Percentiles rank a stretch among this genome's conserved stretches.
Conservation (phyloP, 2,113 vertebrate genomes). For the Trogon melanurus region DNA sequence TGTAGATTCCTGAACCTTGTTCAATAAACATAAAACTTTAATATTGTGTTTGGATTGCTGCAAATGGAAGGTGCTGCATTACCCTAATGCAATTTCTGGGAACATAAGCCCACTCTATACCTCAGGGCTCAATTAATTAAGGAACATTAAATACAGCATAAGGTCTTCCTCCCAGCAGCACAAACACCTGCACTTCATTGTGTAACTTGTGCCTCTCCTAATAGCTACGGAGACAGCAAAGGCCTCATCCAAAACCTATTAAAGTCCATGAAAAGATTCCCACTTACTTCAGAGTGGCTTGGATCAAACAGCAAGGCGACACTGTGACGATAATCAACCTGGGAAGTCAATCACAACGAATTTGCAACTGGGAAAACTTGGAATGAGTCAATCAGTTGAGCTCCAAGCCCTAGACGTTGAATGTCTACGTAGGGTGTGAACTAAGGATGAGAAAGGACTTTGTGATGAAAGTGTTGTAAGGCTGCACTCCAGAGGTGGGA, state of each 20-base stretch:
- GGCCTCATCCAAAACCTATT: conserved; percentile 45
- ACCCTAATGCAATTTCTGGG: conserved; percentile 55
- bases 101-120: conserved; percentile 22
- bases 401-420: not conserved
- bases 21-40: conserved; percentile 61
- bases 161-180: conserved; percentile 41
- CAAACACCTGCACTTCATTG: conserved; percentile 49
- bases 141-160: conserved; percentile 47
- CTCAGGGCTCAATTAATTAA: conserved; percentile 62
- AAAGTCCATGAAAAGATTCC: conserved; percentile 38
- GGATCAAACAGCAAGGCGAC: not conserved
- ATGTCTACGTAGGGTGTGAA: not conserved
- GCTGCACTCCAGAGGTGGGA: not conserved
- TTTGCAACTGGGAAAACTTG: not conserved
- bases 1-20: not conserved
- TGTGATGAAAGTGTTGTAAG: not conserved
- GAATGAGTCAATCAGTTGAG: not conserved
- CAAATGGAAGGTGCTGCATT: conserved; percentile 41
- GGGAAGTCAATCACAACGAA: conserved; percentile 33
- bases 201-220: conserved; percentile 17
- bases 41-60: conserved; percentile 30
- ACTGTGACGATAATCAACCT: not conserved
- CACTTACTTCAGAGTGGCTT: not conserved
- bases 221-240: conserved; percentile 6
- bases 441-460: not conserved